Base-by-base conservation (phyloP, 2,113 vertebrate genomes). In the Lathamus discolor region DNA sequence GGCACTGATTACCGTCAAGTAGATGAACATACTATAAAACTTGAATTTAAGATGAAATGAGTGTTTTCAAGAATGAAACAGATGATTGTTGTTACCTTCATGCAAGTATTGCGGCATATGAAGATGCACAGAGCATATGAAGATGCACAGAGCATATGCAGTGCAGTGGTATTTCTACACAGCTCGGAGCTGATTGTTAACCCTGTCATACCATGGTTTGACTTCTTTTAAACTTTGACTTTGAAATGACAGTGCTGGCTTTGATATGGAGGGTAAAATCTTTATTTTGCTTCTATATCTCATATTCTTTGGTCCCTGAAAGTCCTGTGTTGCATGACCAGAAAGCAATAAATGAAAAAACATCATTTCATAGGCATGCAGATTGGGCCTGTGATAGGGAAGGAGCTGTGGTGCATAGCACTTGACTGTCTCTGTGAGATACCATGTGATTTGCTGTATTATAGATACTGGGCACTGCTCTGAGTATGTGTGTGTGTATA, bases 301-400 rank as follows among this genome's bases (percentile, higher is more conserved):
- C 9, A 10, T 41, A 11, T 79, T 89, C 44, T 52, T 76, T 69
- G 57, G 59, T 52, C 74, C 22, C 57, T 91, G 69, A 68, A 77
- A 84, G 33, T 68, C 33, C 24, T 81, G 27, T 75, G 18, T 76
- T 91, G 80, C 19, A 1, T 91, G 83, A 92, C 48, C 73, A 89
- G 70, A 79, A 82, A 72, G 51, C 73, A 97, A 13, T 72, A 91
- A 77, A 61, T 91, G 88, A 76, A 75, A 90, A 93, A 92, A 74
- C 46, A 86, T 92, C 68, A 74, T 39, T 94, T 88, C 57, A 35
- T 74, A 90, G 68, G 72, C 67, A 59, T 73, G 62, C 72, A 63
- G 91, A 89, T 95, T 62, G 66, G 7, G 18, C 24, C 29, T 84
- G 43, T 61, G 94, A 86, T 88, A 96, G 69, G 76, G 83, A 84